Conservation (phyloP, 2,888 invertebrate genomes). For the Caenorhabditis doughertyi region DNA sequence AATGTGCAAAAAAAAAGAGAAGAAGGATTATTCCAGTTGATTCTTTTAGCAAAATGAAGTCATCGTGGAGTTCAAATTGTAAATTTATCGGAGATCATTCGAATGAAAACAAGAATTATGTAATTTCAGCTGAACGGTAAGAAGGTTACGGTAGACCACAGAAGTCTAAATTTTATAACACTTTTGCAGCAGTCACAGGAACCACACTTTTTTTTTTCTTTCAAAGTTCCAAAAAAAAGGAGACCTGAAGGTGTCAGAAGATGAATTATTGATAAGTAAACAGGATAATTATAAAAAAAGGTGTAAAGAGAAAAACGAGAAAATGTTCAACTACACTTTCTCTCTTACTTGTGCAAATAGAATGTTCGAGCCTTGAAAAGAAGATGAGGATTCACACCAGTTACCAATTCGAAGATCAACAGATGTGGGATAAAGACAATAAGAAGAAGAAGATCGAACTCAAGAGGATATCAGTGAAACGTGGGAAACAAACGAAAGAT, state of each 20-base stretch:
- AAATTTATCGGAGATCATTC: not conserved
- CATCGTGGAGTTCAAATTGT: not conserved
- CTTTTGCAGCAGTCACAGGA: too few relatives aligned
- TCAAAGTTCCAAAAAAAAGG: too few relatives aligned
- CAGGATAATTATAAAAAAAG: not conserved
- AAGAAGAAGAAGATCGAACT: slow-evolving; percentile 14
- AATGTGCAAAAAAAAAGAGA: not conserved
- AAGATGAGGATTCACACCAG: slow-evolving; percentile 33
- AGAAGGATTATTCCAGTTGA: slow-evolving; percentile 14
- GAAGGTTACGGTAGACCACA: too few relatives aligned
- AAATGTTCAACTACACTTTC: slow-evolving; percentile 13
- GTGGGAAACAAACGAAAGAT: slow-evolving; percentile 7
- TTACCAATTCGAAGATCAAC: slow-evolving; percentile 46
- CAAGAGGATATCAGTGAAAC: slow-evolving; percentile 22
- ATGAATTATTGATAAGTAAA: slow-evolving; percentile 9
- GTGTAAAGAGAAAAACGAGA: not conserved
- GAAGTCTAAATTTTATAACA: too few relatives aligned
- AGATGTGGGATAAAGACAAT: slow-evolving; percentile 15
- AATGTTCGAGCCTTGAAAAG: slow-evolving; percentile 20
- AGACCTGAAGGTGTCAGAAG: not conserved
- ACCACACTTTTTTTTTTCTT: too few relatives aligned
- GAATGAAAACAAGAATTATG: not conserved
- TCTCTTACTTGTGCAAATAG: slow-evolving; percentile 24
- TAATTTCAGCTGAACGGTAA: too few relatives aligned
- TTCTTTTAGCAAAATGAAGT: slow-evolving; percentile 1